Conservation (phyloP, 2,797 vertebrate species). For the Spheniscus humboldti region DNA sequence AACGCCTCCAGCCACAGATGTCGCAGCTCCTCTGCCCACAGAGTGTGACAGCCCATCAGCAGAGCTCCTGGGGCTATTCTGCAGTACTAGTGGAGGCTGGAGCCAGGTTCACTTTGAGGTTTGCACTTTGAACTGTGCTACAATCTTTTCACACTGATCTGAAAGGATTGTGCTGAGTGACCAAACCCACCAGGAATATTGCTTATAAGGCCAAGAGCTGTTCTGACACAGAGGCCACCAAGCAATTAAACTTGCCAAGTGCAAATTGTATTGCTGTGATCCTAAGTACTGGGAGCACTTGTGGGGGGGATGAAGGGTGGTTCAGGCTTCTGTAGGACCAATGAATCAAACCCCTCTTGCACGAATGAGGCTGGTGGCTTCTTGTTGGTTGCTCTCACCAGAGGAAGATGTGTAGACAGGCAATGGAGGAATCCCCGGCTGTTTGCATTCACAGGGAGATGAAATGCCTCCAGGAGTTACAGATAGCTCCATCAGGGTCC, state of each 20-base stretch:
- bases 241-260: background rate
- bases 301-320: background rate
- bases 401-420: background rate
- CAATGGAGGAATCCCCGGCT: background rate
- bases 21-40: background rate
- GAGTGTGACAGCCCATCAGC: background rate
- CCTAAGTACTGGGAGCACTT: background rate
- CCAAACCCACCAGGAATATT: background rate
- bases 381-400: background rate
- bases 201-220: background rate
- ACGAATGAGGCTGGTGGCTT: background rate
- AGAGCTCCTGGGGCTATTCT: background rate
- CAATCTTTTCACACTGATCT: background rate
- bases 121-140: background rate
- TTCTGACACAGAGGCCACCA: rapidly evolving
- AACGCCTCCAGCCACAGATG: background rate
- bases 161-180: background rate
- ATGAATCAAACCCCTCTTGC: background rate
- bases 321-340: background rate
- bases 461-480: background rate
- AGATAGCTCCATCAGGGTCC: background rate
- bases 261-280: background rate
- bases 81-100: background rate
- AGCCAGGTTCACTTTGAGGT: background rate
- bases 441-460: background rate